phyloP scores from a whole-genome alignment of 2,888 invertebrate genomes.

The Cheilosia vernalis region DNA sequence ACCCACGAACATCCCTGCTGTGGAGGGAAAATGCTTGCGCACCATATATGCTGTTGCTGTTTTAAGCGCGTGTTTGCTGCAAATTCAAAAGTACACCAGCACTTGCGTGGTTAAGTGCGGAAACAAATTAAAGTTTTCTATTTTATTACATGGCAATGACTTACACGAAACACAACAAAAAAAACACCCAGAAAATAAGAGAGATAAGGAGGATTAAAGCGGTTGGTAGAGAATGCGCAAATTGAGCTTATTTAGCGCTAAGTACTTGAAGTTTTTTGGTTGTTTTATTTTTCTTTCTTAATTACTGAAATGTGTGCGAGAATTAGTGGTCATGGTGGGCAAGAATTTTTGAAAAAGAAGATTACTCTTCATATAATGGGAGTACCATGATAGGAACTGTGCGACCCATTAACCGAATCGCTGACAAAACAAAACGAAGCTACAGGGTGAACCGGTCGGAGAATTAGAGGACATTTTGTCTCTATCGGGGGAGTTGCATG shows the following conservation, averaged over 20 bases:
- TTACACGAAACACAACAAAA: neutral
- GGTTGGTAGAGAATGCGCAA: neutral
- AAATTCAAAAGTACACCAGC: slow-evolving; percentile 14
- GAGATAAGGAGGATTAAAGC: neutral
- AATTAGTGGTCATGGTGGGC: neutral
- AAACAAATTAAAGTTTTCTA: slow-evolving; percentile 42
- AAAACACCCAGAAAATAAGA: neutral
- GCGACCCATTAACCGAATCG: too few relatives aligned
- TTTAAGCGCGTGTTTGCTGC: slow-evolving; percentile 23
- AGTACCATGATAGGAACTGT: too few relatives aligned
- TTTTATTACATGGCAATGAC: slow-evolving; percentile 32
- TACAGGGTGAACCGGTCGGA: too few relatives aligned
- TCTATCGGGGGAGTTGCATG: too few relatives aligned
- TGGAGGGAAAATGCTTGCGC: slow-evolving; percentile 1
- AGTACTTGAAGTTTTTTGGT: neutral
- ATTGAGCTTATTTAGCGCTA: slow-evolving; percentile 1
- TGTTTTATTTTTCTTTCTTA: neutral
- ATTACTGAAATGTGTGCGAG: neutral
- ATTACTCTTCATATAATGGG: too few relatives aligned
- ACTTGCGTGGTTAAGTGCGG: slow-evolving; percentile 31
- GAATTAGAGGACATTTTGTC: too few relatives aligned
- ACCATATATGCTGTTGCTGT: slow-evolving; percentile 26
- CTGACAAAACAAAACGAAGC: too few relatives aligned
- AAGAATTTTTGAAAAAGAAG: too few relatives aligned
- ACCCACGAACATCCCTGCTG: neutral